Conservation (phyloP, 2,113 vertebrate genomes). For the Malaclemys terrapin region DNA sequence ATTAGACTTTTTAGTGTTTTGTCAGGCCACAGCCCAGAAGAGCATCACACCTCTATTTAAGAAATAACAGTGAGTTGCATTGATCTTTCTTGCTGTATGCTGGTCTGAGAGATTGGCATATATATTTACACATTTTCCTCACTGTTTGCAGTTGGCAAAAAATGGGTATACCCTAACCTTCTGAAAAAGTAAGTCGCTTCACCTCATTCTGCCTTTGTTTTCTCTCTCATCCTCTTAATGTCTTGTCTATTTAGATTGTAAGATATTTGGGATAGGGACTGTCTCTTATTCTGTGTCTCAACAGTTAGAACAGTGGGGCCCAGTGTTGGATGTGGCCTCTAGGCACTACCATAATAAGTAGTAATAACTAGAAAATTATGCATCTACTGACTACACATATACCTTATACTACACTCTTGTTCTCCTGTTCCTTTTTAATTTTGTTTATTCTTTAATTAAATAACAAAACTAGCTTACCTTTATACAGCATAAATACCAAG, state of each 20-base stretch:
- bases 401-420: background rate
- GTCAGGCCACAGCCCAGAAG: background rate
- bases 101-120: background rate
- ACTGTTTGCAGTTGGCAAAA: background rate
- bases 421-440: background rate
- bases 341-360: background rate
- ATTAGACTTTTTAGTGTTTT: background rate
- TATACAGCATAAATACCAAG: background rate
- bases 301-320: background rate
- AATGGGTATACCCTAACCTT: background rate
- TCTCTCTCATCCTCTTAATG: background rate
- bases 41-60: background rate
- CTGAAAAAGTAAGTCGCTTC: background rate
- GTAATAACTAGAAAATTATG: constrained; percentile 8
- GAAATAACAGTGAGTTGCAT: background rate
- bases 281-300: background rate
- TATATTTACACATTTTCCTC: background rate
- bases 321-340: background rate
- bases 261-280: background rate
- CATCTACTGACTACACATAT: background rate
- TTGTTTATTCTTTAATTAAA: background rate
- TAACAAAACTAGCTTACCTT: background rate
- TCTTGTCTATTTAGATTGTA: background rate
- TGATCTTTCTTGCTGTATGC: background rate
- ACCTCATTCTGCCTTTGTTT: background rate